These are phyloP conservation scores for Agelastica alni DNA, from an alignment of 2,888 invertebrate genomes.

Conservation along the genomic window DNA sequence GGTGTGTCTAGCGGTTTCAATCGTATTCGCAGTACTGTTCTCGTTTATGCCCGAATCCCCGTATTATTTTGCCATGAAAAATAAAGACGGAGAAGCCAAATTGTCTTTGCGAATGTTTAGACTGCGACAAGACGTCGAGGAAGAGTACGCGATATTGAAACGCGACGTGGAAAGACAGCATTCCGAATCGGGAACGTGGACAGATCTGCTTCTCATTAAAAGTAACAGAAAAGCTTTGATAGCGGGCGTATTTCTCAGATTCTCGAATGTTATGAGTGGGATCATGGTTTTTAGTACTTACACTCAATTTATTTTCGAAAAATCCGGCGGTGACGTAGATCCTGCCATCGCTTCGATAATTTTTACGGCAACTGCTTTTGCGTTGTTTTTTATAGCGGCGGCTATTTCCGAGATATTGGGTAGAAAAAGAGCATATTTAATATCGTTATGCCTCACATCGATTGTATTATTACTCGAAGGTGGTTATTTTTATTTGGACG, in stretches of 20 bases:
- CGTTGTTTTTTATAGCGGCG: constrained; percentile 35
- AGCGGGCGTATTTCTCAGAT: constrained; percentile 42
- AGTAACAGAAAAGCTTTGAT: constrained; percentile 45
- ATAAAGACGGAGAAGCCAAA: constrained; percentile 37
- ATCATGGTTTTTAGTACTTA: constrained; percentile 43
- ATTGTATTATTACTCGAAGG: constrained; percentile 27
- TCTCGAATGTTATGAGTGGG: constrained; percentile 45
- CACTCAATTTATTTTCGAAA: constrained; percentile 46
- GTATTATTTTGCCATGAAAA: constrained; percentile 43
- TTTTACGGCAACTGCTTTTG: constrained; percentile 33
- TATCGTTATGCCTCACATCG: constrained; percentile 39
- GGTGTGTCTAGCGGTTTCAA: constrained; percentile 63
- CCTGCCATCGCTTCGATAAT: constrained; percentile 34
- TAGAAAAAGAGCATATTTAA: constrained; percentile 38
- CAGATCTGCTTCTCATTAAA: constrained; percentile 42
- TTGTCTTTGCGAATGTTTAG: constrained; percentile 38
- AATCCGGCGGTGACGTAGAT: constrained; percentile 44
- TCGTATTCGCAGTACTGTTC: constrained; percentile 63
- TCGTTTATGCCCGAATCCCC: constrained; percentile 64
- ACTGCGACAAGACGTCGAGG: constrained; percentile 39
- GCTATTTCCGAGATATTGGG: constrained; percentile 40
- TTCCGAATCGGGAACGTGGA: constrained; percentile 46
- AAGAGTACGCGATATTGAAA: constrained; percentile 41
- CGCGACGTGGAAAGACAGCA: constrained; percentile 45
- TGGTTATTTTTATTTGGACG: constrained; percentile 41